phyloP scores from a whole-genome alignment of 2,888 invertebrate species.

The Idaea aversata region DNA sequence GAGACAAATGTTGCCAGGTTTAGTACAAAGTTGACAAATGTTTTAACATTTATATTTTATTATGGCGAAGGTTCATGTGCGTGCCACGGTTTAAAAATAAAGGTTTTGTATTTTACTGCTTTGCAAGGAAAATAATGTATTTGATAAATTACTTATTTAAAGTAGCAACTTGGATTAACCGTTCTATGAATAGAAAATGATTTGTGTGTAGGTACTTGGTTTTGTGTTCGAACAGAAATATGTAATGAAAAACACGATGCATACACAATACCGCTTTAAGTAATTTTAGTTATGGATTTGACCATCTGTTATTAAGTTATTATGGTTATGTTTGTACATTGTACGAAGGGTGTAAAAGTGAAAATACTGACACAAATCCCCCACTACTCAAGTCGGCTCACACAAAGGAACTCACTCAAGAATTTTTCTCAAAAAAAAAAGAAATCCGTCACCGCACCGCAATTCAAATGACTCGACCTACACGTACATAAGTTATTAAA shows the following conservation, averaged over 20 bases:
- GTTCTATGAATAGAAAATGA: too few relatives aligned
- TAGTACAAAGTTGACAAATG: neutral
- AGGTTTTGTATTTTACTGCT: too few relatives aligned
- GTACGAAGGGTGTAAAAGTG: conserved; percentile 12
- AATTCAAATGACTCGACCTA: conserved; percentile 48
- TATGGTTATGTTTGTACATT: too few relatives aligned
- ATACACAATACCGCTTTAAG: too few relatives aligned
- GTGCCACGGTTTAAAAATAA: neutral
- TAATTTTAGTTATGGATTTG: too few relatives aligned
- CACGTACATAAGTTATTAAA: conserved; percentile 79
- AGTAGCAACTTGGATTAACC: neutral
- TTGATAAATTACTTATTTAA: too few relatives aligned
- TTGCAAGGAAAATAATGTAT: too few relatives aligned
- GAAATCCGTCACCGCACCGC: conserved; percentile 51
- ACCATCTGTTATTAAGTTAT: too few relatives aligned
- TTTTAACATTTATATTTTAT: neutral
- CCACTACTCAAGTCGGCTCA: conserved; percentile 56
- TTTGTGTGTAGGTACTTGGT: too few relatives aligned
- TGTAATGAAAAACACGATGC: too few relatives aligned
- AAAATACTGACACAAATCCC: conserved; percentile 37
- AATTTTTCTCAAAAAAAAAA: conserved; percentile 64
- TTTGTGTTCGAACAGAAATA: too few relatives aligned
- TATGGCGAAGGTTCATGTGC: neutral
- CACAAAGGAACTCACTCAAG: conserved; percentile 67
- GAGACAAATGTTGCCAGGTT: neutral